phyloP scores from a whole-genome alignment of 2,888 invertebrate species.

The Spisula solida region DNA sequence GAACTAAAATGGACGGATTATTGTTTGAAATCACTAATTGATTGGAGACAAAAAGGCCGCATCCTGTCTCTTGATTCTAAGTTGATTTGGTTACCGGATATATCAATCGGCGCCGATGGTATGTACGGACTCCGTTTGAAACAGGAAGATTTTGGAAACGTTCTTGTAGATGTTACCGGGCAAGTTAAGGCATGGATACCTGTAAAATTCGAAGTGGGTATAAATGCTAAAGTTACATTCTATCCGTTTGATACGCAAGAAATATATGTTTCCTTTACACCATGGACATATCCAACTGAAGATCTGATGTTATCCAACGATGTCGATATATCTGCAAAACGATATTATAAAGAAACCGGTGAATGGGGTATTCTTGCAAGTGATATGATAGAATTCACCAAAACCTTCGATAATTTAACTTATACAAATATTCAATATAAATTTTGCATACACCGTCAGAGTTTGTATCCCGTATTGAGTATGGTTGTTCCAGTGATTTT shows the following conservation, averaged over 20 bases:
- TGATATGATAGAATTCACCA: background rate
- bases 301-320: background rate
- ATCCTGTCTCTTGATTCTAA: slow-evolving; percentile 1
- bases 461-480: slow-evolving; percentile 64
- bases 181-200: background rate
- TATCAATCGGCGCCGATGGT: background rate
- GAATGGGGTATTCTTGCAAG: slow-evolving; percentile 12
- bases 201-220: background rate
- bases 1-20: background rate
- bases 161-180: background rate
- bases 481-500: slow-evolving; percentile 68
- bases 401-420: background rate
- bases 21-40: background rate
- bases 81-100: slow-evolving; percentile 18
- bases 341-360: background rate
- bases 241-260: slow-evolving; percentile 30
- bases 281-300: background rate
- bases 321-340: background rate
- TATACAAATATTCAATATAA: slow-evolving; percentile 26
- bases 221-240: background rate
- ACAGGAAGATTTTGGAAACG: background rate
- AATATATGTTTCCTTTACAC: background rate
- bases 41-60: background rate
- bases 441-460: slow-evolving; percentile 56
- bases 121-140: background rate